Evolutionary conservation across 1,140 invertebrate species (phyloP), one percentile per base, ranked within the genome.

Genomic region (Plectrocnemia conspersa): DNA sequence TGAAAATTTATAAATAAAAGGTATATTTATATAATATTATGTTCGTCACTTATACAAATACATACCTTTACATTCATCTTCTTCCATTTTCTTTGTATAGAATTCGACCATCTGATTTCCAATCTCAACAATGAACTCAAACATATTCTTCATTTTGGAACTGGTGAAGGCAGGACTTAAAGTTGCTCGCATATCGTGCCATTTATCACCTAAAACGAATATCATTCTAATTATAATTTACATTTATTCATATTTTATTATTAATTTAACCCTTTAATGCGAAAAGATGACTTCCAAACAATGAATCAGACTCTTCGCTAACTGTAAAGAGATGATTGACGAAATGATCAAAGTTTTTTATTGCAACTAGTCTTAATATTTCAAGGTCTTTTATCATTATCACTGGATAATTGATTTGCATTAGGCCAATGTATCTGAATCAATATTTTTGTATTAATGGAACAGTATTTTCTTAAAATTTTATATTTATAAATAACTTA

Each of bases 291-390:
- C 70, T 71, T n/a, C 69, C 72, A 24, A 82, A 66, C 0, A 84
- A 49, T 0, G 77, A 76, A 52, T 82, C 81, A 1, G 62, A 32
- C 0, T 77, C 66, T 19, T 68, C 65, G 7, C 63, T 61, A 2
- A 78, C 58, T 33, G 80, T 71, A 1, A 60, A 50, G 5, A 66
- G 65, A 52, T 82, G 79, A 60, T 85, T 76, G 0, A 72, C 63
- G 52, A 85, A 86, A 61, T 81, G 64, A 3, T 85, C 79, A 55
- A 86, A 86, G 50, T 83, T 77, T 63, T 83, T 84, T 0, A 86
- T 69, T 0, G 73, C 70, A 1, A 85, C 72, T 25, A 69, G 66
- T 58, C 78, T 82, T 2, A 85, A 76, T 4, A 83, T 15, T 21
- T 84, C 79, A 0, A 77, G 75, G 65, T 85, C 82, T 25, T 75